Conservation (phyloP, 2,113 vertebrate genomes). For the Emydura subglobosa region DNA sequence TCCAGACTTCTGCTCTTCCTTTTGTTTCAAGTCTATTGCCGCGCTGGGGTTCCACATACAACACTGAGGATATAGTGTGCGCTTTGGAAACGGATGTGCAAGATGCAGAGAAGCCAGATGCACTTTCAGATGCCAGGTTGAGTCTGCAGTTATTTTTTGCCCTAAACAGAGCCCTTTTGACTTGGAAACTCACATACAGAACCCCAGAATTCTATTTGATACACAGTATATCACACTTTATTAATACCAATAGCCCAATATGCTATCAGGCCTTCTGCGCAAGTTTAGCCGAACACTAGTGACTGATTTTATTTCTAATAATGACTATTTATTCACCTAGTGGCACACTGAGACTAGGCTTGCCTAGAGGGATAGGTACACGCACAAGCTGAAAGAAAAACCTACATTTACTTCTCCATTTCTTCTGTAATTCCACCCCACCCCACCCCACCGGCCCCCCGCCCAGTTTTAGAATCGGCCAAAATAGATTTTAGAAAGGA, state of each 20-base stretch:
- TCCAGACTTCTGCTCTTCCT: neutral
- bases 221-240: neutral
- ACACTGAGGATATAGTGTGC: neutral
- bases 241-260: neutral
- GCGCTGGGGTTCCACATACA: neutral
- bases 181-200: neutral
- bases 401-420: neutral
- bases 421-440: neutral
- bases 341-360: neutral
- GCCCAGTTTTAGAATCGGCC: neutral
- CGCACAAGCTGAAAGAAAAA: neutral
- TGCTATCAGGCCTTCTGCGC: neutral
- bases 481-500: neutral
- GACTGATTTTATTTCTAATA: neutral
- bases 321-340: neutral
- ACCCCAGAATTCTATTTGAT: neutral
- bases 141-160: no score
- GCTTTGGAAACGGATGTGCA: neutral
- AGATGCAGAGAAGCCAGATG: neutral
- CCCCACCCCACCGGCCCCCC: no score
- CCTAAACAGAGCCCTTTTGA: neutral
- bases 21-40: neutral
- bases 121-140: neutral
- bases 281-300: neutral
- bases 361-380: neutral